phyloP scores from a whole-genome alignment of 1,140 invertebrate genomes.

The Zelostemma sp. region DNA sequence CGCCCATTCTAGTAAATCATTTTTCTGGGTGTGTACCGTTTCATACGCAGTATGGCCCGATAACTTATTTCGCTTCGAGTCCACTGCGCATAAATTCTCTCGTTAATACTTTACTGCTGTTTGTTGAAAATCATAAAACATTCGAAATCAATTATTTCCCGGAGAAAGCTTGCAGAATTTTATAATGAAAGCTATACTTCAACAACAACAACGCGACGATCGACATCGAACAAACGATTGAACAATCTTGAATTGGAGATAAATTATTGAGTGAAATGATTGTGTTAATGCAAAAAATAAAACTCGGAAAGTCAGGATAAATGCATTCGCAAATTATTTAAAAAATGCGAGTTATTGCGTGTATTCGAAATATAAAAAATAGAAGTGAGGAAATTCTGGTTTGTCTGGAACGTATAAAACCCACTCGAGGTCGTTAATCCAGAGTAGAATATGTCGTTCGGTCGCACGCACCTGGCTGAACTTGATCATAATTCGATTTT shows the following conservation, averaged over 20 bases:
- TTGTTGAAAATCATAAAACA: slow-evolving; percentile 8
- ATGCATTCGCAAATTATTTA: too few species aligned
- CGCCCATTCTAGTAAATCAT: slow-evolving; percentile 35
- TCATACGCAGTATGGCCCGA: slow-evolving; percentile 28
- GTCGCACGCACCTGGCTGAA: slow-evolving; percentile 32
- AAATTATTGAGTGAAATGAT: too few species aligned
- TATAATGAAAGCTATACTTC: too few species aligned
- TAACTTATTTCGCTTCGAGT: slow-evolving; percentile 36
- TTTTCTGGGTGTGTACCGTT: slow-evolving; percentile 20
- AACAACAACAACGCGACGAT: too few species aligned
- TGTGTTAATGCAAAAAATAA: too few species aligned
- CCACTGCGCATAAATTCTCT: slow-evolving; percentile 20
- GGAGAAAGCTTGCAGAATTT: too few species aligned
- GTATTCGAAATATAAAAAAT: background rate
- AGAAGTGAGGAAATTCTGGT: slow-evolving; percentile 27
- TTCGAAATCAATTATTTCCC: slow-evolving; percentile 2
- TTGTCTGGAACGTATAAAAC: slow-evolving; percentile 28
- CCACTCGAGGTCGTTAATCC: slow-evolving; percentile 44
- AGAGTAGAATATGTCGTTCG: slow-evolving; percentile 36
- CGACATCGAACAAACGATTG: too few species aligned
- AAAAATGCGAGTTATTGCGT: too few species aligned
- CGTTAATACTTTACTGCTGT: slow-evolving; percentile 26
- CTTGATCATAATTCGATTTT: slow-evolving; percentile 38
- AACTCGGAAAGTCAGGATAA: too few species aligned
- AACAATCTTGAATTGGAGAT: too few species aligned